Evolutionary conservation across 1,140 invertebrate genomes (phyloP).

Genomic region (Maconellicoccus hirsutus): DNA sequence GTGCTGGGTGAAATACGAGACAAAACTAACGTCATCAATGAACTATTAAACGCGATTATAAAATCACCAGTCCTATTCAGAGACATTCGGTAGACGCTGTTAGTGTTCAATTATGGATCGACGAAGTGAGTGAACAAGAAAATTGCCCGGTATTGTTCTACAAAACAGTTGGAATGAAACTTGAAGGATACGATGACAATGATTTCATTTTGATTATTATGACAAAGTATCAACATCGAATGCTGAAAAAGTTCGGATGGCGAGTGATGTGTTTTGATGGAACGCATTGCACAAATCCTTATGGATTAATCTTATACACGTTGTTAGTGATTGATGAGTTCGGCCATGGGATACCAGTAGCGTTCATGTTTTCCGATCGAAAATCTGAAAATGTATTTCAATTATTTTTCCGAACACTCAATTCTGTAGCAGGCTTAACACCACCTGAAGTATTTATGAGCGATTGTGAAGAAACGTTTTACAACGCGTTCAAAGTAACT

Average conservation of each 20-base stretch:
- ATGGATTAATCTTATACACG: slow-evolving; percentile 23
- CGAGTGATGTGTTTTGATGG: slow-evolving; percentile 23
- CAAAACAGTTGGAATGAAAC: slow-evolving; percentile 22
- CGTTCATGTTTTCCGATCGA: slow-evolving; percentile 23
- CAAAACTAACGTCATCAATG: too few relatives aligned
- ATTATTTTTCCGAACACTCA: slow-evolving; percentile 23
- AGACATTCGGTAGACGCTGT: slow-evolving; percentile 16
- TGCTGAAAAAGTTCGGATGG: not conserved
- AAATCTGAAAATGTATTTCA: slow-evolving; percentile 4
- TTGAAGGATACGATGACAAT: not conserved
- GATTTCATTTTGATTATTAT: slow-evolving; percentile 25
- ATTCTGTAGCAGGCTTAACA: not conserved
- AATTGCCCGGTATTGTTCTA: not conserved
- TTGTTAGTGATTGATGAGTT: slow-evolving; percentile 25
- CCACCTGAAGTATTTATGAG: not conserved
- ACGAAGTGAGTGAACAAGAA: slow-evolving; percentile 1
- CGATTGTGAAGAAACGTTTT: not conserved
- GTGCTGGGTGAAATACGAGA: too few relatives aligned
- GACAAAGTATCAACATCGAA: slow-evolving; percentile 11
- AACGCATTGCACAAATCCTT: slow-evolving; percentile 15
- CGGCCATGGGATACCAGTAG: slow-evolving; percentile 25
- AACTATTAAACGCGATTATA: too few relatives aligned
- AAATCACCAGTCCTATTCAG: too few relatives aligned
- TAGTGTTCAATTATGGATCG: slow-evolving; percentile 24
- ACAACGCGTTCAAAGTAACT: not conserved